Conservation (phyloP, 2,113 vertebrate species). For the Lepidothrix coronata region DNA sequence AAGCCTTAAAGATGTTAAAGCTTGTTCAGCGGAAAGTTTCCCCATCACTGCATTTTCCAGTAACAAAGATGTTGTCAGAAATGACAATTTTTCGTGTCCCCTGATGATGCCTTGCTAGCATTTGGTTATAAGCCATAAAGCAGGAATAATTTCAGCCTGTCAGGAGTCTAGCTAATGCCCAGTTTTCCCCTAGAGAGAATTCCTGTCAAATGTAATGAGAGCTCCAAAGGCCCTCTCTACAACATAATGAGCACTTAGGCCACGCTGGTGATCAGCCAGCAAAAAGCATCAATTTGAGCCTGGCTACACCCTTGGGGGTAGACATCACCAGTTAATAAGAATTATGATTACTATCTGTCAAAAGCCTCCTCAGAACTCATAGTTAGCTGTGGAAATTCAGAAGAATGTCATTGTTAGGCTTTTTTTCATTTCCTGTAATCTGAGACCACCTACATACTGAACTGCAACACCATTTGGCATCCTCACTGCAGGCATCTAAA, state of each 20-base stretch:
- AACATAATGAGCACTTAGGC: conserved; percentile 88
- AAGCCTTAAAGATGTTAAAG: conserved; percentile 57
- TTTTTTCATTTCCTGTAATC: conserved; percentile 41
- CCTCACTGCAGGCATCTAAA: background rate
- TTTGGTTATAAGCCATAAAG: conserved; percentile 87
- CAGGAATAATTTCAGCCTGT: conserved; percentile 86
- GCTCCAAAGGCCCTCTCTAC: conserved; percentile 84
- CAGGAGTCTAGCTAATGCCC: conserved; percentile 84
- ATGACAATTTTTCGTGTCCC: conserved; percentile 82
- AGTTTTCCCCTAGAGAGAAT: conserved; percentile 84
- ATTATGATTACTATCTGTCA: conserved; percentile 84
- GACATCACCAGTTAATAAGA: conserved; percentile 84
- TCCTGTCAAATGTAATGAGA: conserved; percentile 87
- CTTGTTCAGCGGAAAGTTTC: conserved; percentile 62
- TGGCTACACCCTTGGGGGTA: conserved; percentile 80
- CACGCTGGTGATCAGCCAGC: conserved; percentile 83
- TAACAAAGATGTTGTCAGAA: conserved; percentile 87
- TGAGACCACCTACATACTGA: conserved; percentile 55
- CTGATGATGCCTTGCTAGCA: conserved; percentile 80
- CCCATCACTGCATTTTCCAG: conserved; percentile 68
- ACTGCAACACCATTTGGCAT: conserved; percentile 8
- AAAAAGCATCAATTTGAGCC: conserved; percentile 85
- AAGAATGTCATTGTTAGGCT: conserved; percentile 19
- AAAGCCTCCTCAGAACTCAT: conserved; percentile 77
- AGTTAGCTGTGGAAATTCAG: conserved; percentile 66